Percentiles rank a stretch among this genome's conserved stretches.
Evolutionary conservation across 1,140 invertebrate species (phyloP).

Genomic region (Stegodyphus dumicola): DNA sequence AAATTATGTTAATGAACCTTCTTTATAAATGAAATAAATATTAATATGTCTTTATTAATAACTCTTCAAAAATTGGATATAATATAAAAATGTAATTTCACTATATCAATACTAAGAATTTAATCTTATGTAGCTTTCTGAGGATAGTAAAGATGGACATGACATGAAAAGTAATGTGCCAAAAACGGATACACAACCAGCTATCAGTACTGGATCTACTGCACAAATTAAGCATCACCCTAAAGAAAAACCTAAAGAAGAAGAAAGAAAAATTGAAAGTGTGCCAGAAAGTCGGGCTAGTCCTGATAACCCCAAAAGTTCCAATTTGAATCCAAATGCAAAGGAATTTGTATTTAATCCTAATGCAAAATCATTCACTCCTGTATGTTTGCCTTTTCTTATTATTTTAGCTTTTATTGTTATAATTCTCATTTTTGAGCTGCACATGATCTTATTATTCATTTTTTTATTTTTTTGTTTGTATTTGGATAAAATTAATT

Average conservation of each 20-base stretch:
- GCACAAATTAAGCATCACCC: constrained; percentile 17
- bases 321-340: constrained; percentile 86
- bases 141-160: constrained; percentile 44
- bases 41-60: no score
- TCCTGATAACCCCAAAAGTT: constrained; percentile 77
- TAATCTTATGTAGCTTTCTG: constrained; percentile 27
- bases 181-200: constrained; percentile 24
- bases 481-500: no score
- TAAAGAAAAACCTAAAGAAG: constrained; percentile 48
- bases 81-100: not conserved
- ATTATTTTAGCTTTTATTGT: not conserved
- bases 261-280: constrained; percentile 19
- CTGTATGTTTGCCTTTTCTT: constrained; percentile 72
- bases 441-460: no score
- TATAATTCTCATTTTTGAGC: not conserved
- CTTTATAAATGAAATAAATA: no score
- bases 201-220: not conserved
- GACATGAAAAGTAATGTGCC: constrained; percentile 21
- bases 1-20: no score
- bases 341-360: constrained; percentile 88
- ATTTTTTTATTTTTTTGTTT: no score
- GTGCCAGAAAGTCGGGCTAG: constrained; percentile 64
- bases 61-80: no score
- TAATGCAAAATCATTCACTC: constrained; percentile 84
- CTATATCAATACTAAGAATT: not conserved